Percentiles rank a stretch among this genome's conserved stretches.
Evolutionary conservation across 2,888 invertebrate species (phyloP).

Genomic region (Myathropa florea): DNA sequence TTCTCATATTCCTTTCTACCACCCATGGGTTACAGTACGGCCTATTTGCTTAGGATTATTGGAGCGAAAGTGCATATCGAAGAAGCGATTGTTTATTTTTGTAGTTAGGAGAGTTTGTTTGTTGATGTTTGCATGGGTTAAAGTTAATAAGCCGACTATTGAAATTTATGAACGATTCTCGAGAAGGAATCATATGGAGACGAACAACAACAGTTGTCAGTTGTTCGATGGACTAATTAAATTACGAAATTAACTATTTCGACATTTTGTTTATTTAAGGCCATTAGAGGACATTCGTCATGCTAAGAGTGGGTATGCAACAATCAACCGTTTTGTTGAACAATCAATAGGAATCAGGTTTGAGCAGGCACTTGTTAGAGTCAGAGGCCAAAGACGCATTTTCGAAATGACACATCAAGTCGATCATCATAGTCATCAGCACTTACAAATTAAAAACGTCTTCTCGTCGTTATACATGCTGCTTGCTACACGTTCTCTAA

Average conservation of each 20-base stretch:
- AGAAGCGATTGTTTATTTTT: constrained; percentile 60
- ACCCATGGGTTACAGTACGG: constrained; percentile 42
- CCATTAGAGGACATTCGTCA: not conserved
- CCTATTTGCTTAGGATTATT: constrained; percentile 64
- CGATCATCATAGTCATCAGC: too few relatives aligned
- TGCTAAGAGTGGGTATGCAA: not conserved
- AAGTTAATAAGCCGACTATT: constrained; percentile 64
- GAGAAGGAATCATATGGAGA: not conserved
- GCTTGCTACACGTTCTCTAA: too few relatives aligned
- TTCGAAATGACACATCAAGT: too few relatives aligned
- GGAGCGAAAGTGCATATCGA: constrained; percentile 49
- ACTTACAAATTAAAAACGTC: too few relatives aligned
- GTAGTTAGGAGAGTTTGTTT: constrained; percentile 62
- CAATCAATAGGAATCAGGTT: too few relatives aligned
- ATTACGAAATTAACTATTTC: not conserved
- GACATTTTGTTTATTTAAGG: not conserved
- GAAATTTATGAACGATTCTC: constrained; percentile 36
- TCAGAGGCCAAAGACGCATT: too few relatives aligned
- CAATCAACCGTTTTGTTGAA: not conserved
- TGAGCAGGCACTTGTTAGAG: not conserved
- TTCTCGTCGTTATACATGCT: too few relatives aligned
- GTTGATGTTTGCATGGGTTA: constrained; percentile 53
- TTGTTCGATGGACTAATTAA: not conserved
- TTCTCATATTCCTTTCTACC: not conserved
- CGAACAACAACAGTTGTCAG: not conserved